Conservation (phyloP, 2,888 invertebrate genomes). For the Lacanobia wlatinum region DNA sequence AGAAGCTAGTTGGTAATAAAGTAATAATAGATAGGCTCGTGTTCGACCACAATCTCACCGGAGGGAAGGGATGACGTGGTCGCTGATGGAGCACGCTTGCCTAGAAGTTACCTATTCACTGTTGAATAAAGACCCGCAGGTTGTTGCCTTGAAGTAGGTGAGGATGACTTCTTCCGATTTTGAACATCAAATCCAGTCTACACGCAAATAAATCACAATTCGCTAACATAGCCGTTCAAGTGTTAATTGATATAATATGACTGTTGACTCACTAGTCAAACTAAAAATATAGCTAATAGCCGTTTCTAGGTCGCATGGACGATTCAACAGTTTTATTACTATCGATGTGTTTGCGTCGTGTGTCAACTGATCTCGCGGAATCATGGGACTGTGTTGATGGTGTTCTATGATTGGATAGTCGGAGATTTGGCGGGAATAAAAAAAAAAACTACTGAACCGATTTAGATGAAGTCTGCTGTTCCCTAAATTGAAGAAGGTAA, state of each 20-base stretch:
- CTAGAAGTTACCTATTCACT: too few relatives aligned
- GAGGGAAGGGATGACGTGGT: too few relatives aligned
- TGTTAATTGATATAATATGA: constrained; percentile 61
- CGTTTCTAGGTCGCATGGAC: constrained; percentile 60
- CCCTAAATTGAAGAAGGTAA: too few relatives aligned
- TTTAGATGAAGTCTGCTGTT: too few relatives aligned
- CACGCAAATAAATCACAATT: constrained; percentile 40
- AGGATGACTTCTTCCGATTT: neutral
- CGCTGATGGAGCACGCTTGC: too few relatives aligned
- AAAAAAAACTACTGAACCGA: too few relatives aligned
- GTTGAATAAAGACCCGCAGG: too few relatives aligned
- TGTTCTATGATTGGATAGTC: neutral
- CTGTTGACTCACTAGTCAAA: constrained; percentile 56
- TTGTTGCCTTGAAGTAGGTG: too few relatives aligned
- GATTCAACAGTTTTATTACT: constrained; percentile 57
- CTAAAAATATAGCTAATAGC: constrained; percentile 64
- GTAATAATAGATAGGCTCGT: too few relatives aligned
- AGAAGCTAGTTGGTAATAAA: too few relatives aligned
- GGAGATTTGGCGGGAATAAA: constrained; percentile 4
- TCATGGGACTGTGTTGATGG: constrained; percentile 26
- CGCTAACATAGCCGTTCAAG: constrained; percentile 27
- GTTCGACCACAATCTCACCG: too few relatives aligned
- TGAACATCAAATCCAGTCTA: constrained; percentile 7
- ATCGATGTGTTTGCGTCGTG: constrained; percentile 48
- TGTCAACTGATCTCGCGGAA: constrained; percentile 42